Conservation (phyloP, 2,888 invertebrate genomes). For the Xestia xanthographa region DNA sequence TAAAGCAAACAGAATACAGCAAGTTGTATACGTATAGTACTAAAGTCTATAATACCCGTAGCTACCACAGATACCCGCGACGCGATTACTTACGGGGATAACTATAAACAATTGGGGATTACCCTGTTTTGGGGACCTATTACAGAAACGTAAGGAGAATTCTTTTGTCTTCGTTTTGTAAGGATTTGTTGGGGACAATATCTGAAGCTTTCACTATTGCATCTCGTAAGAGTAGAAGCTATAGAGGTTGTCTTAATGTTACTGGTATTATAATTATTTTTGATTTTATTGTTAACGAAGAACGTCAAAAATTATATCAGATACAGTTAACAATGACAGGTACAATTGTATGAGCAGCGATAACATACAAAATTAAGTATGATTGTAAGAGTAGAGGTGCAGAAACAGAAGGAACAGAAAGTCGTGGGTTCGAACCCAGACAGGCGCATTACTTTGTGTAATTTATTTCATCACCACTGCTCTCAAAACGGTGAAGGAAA, state of each 20-base stretch:
- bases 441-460: no score
- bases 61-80: constrained; percentile 29
- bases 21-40: constrained; percentile 7
- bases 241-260: not conserved
- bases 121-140: constrained; percentile 51
- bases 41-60: constrained; percentile 48
- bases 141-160: constrained; percentile 35
- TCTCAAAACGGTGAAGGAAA: no score
- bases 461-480: no score
- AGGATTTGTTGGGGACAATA: not conserved
- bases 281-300: not conserved
- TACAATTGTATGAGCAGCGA: no score
- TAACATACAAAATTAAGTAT: no score
- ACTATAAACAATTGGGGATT: constrained; percentile 71
- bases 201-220: not conserved
- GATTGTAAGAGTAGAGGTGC: no score
- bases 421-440: no score
- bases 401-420: no score
- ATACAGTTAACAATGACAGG: no score
- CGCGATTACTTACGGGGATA: constrained; percentile 63
- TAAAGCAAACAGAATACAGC: constrained; percentile 37
- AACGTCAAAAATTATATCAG: not conserved
- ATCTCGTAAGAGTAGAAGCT: not conserved
- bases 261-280: not conserved
- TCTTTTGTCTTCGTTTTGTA: constrained; percentile 37